These are phyloP conservation scores for Parnassius mnemosyne DNA, from an alignment of 2,888 invertebrate species.

Conservation along the genomic window DNA sequence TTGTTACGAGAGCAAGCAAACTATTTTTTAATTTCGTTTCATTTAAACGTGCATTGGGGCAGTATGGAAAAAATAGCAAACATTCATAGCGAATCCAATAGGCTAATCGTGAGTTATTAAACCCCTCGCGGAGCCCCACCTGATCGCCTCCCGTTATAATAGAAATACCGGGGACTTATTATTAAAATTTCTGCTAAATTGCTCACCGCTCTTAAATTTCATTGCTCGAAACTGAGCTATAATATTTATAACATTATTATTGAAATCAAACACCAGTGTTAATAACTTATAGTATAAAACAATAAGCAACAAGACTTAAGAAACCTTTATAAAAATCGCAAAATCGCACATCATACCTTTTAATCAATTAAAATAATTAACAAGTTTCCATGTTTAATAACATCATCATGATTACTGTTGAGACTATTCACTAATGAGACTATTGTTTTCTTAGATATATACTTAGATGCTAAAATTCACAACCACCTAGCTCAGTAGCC, in stretches of 20 bases:
- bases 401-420: too few species aligned
- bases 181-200: slow-evolving; percentile 82
- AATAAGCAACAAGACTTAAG: too few species aligned
- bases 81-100: slow-evolving; percentile 79
- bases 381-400: too few species aligned
- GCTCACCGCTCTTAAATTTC: slow-evolving; percentile 74
- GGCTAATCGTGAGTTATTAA: slow-evolving; percentile 80
- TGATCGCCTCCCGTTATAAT: slow-evolving; percentile 78
- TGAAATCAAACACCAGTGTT: slow-evolving; percentile 13
- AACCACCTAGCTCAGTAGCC: too few species aligned
- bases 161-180: slow-evolving; percentile 81
- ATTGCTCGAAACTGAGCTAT: slow-evolving; percentile 61
- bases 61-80: slow-evolving; percentile 79
- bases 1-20: slow-evolving; percentile 44
- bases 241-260: slow-evolving; percentile 36
- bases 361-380: too few species aligned
- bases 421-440: too few species aligned
- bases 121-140: slow-evolving; percentile 73
- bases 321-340: too few species aligned
- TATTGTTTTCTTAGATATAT: too few species aligned
- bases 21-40: slow-evolving; percentile 64
- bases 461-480: too few species aligned
- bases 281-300: too few species aligned
- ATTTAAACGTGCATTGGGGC: slow-evolving; percentile 58
- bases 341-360: too few species aligned